Percentiles rank a stretch among this genome's conserved stretches.
Conservation (phyloP, 2,113 vertebrate species). For the pig (Sus scrofa) region DNA sequence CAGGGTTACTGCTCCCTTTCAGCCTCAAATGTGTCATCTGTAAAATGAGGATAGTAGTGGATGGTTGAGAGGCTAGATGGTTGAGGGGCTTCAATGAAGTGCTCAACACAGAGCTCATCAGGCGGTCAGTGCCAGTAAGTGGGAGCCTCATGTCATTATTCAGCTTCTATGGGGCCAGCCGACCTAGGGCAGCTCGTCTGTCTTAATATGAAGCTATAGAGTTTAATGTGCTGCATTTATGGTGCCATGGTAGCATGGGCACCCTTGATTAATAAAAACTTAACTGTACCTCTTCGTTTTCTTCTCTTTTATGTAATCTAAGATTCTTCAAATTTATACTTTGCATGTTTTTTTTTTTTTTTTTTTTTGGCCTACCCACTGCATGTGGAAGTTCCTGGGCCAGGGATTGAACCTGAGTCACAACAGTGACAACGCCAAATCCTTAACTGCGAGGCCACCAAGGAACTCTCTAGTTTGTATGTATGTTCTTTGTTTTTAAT, state of each 20-base stretch:
- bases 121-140: background rate
- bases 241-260: background rate
- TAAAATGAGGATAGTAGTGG: background rate
- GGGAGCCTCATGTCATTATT: background rate
- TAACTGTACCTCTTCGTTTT: background rate
- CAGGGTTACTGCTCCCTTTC: background rate
- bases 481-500: background rate
- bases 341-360: background rate
- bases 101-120: background rate
- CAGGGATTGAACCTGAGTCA: too few relatives aligned
- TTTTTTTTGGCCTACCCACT: too few relatives aligned
- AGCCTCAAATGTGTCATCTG: background rate
- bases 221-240: accelerated
- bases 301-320: background rate
- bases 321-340: background rate
- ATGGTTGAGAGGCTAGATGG: background rate
- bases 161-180: background rate
- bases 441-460: too few relatives aligned
- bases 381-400: too few relatives aligned
- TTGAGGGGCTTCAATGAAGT: background rate
- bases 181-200: background rate
- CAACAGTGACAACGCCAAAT: too few relatives aligned
- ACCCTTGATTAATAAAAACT: background rate
- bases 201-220: background rate
- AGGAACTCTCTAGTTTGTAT: background rate